Evolutionary conservation across 2,888 invertebrate genomes (phyloP), one percentile per base, ranked within the genome.

Genomic region (Pogonocherus hispidulus): DNA sequence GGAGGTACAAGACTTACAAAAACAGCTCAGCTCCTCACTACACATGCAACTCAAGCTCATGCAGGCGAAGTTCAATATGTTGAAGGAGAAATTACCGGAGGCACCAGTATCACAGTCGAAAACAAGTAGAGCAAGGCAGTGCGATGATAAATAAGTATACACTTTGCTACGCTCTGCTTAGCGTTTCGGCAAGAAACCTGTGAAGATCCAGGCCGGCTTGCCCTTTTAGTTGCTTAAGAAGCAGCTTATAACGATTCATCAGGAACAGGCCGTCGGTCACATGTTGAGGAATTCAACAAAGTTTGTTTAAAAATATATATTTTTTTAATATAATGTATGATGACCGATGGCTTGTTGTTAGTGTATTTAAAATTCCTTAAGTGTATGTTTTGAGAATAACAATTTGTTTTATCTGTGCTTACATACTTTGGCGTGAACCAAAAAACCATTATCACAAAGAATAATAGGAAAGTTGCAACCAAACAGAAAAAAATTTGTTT

Each of bases 1-100:
- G 77, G 94, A 94, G 80, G 93, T 94, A 73, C 94, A 94, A 82
- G 92, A 93, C 72, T 84, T 94, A 78, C 94, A 94, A 84, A 90
- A 92, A 75, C 93, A 94, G 86, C 88, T 94, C 77, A 92, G 93
- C 37, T 89, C 89, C 69, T 90, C 93, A n/a, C 89, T 94, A 71
- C 90, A 92, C 74, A 87, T 89, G 68, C 94, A 94, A 83, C 88
- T 94, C 80, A 87, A 89, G 49, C 87, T 90, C 76, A 92, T 94
- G 83, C 93, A 93, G 83, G 90, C 91, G 64, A 92, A 92, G 80
- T 94, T 93, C 84, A 91, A 92, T 79, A 85, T 90, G 71, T 87
- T 94, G 47, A 90, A 93, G 69, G 91, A 92, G 79, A 90, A 91
- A 63, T 63, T 73, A 9, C 67, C 69, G 14, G 67, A 66, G 55